Base-by-base conservation (phyloP, 2,888 invertebrate species). In the Hirtodrosophila alboralis region DNA sequence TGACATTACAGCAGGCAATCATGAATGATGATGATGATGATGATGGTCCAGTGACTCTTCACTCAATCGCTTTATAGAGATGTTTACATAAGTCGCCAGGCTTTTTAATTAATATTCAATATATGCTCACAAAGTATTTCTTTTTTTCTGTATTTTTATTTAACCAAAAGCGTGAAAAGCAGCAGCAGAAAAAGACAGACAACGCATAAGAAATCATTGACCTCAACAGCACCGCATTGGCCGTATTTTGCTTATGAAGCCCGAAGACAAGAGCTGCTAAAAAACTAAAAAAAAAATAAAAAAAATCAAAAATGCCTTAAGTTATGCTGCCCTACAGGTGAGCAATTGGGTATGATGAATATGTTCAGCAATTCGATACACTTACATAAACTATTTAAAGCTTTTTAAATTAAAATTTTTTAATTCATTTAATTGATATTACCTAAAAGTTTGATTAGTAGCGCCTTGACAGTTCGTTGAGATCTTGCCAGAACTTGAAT, bases 141-240 rank as follows among this genome's bases (percentile, higher is more conserved):
- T 44, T 23, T 26, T 16, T 28, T 14, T 31, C 44, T 37, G 30
- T 27, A 48, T 34, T 41, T n/a, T n/a, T n/a, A n/a, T n/a, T 51
- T 44, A 53, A 33, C 48, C 60, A 56, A 63, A 70, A 83, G 61
- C 74, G 79, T 79, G 61, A 79, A 79, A 70, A 70, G 65, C 71
- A 53, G 71, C 63, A 67, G 69, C 45, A 36, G 14, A 56, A 58
- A 78, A n/a, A n/a, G n/a, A n/a, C n/a, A n/a, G 70, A 75, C 75
- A 70, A 60, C 79, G 64, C 70, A 65, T 72, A 75, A 80, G 80
- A 80, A 84, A 80, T 73, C 80, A 73, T 80, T 80, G 80, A 80
- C 80, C 80, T 80, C 84, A 73, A 62, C 83, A 74, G 62, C 45
- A 62, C 56, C 72, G 57, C 69, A 72, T 77, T 81, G 69, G 78